These are phyloP conservation scores for Horisme vitalbata DNA, from an alignment of 2,888 invertebrate genomes.

Conservation along the genomic window DNA sequence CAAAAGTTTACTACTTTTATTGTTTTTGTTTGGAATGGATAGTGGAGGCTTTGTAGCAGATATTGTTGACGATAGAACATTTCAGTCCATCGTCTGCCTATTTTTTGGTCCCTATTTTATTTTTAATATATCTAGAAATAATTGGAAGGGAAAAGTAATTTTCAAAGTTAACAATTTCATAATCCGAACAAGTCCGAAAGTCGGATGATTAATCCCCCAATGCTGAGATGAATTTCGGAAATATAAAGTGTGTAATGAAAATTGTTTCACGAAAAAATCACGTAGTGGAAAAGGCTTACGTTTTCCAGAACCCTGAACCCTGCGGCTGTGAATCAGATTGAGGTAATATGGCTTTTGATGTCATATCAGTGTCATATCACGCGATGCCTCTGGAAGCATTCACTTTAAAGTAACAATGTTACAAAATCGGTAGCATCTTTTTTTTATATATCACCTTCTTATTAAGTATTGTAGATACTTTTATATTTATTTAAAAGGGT, in stretches of 20 bases:
- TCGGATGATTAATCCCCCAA: conserved; percentile 2
- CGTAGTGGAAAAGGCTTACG: not conserved
- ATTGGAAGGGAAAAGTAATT: conserved; percentile 6
- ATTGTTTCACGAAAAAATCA: not conserved
- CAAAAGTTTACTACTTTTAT: conserved; percentile 30
- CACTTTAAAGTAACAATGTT: conserved; percentile 11
- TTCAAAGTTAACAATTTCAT: conserved; percentile 8
- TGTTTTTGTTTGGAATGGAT: conserved; percentile 21
- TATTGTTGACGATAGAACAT: conserved; percentile 17
- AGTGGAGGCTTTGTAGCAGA: conserved; percentile 15
- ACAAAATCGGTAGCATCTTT: conserved; percentile 15
- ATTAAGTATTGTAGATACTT: too few species aligned
- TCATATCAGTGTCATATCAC: conserved; percentile 22
- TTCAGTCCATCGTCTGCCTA: too few species aligned
- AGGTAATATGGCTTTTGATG: conserved; percentile 18
- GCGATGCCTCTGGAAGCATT: conserved; percentile 9
- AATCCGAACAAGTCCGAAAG: conserved; percentile 4
- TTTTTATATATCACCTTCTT: too few species aligned
- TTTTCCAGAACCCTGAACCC: not conserved
- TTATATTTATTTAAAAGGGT: too few species aligned
- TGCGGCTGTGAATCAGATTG: conserved; percentile 10
- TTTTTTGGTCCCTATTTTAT: conserved; percentile 10
- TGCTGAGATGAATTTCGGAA: not conserved
- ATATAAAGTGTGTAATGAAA: not conserved
- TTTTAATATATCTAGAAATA: not conserved